Percentiles rank a stretch among this genome's conserved stretches.
Conservation (phyloP, 92 coral and sea anemone genomes). For the Isaurus tuberculatus region DNA sequence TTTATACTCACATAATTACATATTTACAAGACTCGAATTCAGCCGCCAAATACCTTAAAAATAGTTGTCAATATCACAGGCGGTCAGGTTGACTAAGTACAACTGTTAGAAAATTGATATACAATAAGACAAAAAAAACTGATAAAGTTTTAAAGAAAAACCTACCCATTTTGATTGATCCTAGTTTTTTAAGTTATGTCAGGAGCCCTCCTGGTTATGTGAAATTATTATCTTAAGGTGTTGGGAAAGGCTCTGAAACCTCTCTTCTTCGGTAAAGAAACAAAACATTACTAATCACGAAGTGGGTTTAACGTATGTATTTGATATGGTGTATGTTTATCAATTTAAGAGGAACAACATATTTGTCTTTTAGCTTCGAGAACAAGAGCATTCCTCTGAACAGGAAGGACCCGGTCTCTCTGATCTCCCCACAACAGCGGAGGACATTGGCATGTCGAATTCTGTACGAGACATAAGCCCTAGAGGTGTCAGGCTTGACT, state of each 20-base stretch:
- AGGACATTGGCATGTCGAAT: constrained; percentile 33
- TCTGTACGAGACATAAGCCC: constrained; percentile 62
- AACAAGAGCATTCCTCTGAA: constrained; percentile 83
- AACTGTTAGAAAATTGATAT: too few relatives aligned
- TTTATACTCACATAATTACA: background rate
- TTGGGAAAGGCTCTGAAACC: too few relatives aligned
- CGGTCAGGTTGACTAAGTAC: too few relatives aligned
- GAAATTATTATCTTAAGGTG: too few relatives aligned
- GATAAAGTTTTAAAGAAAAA: too few relatives aligned
- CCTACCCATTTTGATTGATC: too few relatives aligned
- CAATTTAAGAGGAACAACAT: background rate
- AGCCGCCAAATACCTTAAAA: background rate
- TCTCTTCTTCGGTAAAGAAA: too few relatives aligned
- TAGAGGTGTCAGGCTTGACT: constrained; percentile 72
- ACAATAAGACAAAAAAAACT: too few relatives aligned
- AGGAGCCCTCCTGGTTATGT: too few relatives aligned
- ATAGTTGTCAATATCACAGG: background rate
- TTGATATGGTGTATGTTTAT: background rate
- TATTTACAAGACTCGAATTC: background rate
- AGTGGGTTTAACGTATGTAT: too few relatives aligned
- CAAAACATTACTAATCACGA: too few relatives aligned
- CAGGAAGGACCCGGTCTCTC: constrained; percentile 56
- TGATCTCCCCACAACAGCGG: constrained; percentile 27
- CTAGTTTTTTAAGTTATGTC: too few relatives aligned
- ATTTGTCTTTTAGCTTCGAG: constrained; percentile 60